phyloP scores from a whole-genome alignment of 2,888 invertebrate species.

The Mesochorus sp. region DNA sequence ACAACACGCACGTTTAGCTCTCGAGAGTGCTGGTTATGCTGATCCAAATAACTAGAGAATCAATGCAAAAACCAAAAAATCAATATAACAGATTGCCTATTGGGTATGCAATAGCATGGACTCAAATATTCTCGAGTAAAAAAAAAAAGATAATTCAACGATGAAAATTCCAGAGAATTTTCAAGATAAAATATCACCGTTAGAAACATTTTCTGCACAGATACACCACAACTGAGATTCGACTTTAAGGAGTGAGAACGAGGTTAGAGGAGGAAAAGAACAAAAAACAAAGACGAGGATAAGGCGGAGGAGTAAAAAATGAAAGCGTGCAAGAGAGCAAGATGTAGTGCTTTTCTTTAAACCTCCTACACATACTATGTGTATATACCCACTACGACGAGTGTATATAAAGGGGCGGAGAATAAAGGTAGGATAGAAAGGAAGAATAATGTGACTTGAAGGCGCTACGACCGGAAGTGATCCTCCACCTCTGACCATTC shows the following conservation, averaged over 20 bases:
- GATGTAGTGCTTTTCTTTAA: background rate
- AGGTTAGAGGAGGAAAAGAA: background rate
- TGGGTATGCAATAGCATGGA: too few relatives aligned
- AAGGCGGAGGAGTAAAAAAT: background rate
- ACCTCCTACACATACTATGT: background rate
- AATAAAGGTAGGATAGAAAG: conserved; percentile 20
- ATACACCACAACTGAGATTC: background rate
- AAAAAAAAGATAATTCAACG: too few relatives aligned
- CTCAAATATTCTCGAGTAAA: too few relatives aligned
- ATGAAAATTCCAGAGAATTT: conserved; percentile 53
- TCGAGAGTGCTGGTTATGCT: background rate
- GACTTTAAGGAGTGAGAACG: conserved; percentile 7
- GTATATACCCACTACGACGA: conserved; percentile 5
- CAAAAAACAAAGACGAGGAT: conserved; percentile 14
- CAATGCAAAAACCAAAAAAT: background rate
- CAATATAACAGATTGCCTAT: background rate
- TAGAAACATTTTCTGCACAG: background rate
- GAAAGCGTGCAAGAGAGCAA: conserved; percentile 7
- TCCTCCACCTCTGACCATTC: conserved; percentile 38
- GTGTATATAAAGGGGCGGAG: conserved; percentile 10
- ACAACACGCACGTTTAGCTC: background rate
- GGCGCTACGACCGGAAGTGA: conserved; percentile 61
- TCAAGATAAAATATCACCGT: conserved; percentile 66
- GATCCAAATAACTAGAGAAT: too few relatives aligned
- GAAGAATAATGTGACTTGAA: conserved; percentile 59